These are phyloP conservation scores for Cantharis rufa DNA, from an alignment of 2,888 invertebrate genomes.

Conservation along the genomic window DNA sequence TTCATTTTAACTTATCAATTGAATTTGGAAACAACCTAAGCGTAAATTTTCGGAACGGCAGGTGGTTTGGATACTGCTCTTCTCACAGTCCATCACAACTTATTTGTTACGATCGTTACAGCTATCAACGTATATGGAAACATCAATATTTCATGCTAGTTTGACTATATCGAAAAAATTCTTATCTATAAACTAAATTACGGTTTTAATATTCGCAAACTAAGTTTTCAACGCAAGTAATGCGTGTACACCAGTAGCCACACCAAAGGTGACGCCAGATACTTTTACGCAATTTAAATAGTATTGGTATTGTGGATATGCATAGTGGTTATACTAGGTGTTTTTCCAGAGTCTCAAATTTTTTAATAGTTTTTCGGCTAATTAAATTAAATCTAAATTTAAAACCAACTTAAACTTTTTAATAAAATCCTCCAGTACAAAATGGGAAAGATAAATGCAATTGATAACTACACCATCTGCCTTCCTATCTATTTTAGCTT, in stretches of 20 bases:
- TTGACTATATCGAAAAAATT: not conserved
- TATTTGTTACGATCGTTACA: conserved; percentile 46
- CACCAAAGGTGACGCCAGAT: no score
- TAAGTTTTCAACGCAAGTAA: not conserved
- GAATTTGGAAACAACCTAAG: conserved; percentile 41
- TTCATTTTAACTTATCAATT: conserved; percentile 39
- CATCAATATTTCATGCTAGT: conserved; percentile 42
- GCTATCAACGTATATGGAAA: conserved; percentile 40
- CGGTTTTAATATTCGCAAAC: not conserved
- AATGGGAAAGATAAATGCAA: no score
- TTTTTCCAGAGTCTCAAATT: no score
- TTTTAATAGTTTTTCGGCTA: no score
- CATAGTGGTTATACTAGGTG: no score
- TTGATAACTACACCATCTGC: no score
- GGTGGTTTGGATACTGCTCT: conserved; percentile 46
- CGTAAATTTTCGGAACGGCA: conserved; percentile 44
- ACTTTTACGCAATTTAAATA: no score
- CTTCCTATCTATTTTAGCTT: no score
- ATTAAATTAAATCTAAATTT: no score
- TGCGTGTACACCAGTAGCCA: not conserved
- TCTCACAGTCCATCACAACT: conserved; percentile 53
- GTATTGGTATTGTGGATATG: no score
- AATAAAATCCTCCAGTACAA: no score
- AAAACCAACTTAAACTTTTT: no score
- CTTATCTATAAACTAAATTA: not conserved